phyloP scores from a whole-genome alignment of 2,797 vertebrate genomes.

The Tamandua tetradactyla region DNA sequence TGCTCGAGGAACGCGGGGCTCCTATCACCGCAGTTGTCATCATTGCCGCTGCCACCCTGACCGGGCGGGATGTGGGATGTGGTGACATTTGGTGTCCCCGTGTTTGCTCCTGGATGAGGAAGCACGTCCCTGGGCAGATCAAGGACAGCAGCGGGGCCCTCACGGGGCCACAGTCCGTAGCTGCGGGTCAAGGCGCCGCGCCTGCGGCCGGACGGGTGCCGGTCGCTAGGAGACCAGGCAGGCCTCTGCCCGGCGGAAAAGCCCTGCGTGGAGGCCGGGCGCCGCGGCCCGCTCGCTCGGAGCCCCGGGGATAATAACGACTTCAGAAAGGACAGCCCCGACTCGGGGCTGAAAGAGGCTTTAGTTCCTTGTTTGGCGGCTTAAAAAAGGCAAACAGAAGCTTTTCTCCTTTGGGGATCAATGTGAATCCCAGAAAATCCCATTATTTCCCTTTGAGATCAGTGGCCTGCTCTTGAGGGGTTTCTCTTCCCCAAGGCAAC shows the following conservation, averaged over 20 bases:
- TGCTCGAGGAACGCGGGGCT: background rate
- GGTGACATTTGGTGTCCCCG: background rate
- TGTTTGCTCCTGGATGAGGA: background rate
- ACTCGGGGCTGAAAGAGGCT: constrained; percentile 84
- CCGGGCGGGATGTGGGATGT: background rate
- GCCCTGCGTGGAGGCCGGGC: constrained; percentile 30
- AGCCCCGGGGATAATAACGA: constrained; percentile 87
- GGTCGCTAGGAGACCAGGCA: constrained; percentile 72
- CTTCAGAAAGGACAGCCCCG: constrained; percentile 85
- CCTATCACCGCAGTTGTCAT: too few relatives aligned
- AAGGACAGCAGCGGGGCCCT: background rate
- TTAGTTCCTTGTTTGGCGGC: constrained; percentile 87
- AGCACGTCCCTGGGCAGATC: background rate
- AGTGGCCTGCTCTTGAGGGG: constrained; percentile 84
- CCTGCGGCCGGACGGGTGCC: background rate
- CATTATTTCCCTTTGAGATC: constrained; percentile 92
- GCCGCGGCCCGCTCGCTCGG: constrained; percentile 69
- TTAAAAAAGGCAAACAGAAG: constrained; percentile 86
- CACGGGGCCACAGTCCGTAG: constrained; percentile 41
- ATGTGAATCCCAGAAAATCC: constrained; percentile 95
- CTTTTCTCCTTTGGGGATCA: constrained; percentile 90
- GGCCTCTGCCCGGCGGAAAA: constrained; percentile 62
- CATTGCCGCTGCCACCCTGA: too few relatives aligned
- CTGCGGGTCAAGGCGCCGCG: constrained; percentile 36
- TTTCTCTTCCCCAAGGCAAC: constrained; percentile 86